Evolutionary conservation across 64 coral and sea anemone species (phyloP).

Genomic region (Astreopora myriophthalma): DNA sequence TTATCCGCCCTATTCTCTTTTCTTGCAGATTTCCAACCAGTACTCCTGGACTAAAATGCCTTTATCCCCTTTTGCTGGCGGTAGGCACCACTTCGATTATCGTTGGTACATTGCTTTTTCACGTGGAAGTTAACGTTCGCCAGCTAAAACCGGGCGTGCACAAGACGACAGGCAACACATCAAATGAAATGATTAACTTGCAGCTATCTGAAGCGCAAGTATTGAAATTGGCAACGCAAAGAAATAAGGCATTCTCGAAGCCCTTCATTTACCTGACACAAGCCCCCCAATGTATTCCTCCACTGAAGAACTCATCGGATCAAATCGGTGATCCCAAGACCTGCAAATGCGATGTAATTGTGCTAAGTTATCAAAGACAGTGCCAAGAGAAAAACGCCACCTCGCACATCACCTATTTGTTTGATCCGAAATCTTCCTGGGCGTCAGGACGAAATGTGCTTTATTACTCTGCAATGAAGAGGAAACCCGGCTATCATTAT

Average conservation of each 20-base stretch:
- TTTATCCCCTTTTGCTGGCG: neutral
- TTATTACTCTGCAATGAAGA: neutral
- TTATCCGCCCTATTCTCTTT: too few relatives aligned
- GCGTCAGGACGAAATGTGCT: slow-evolving; percentile 53
- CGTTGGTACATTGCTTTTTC: neutral
- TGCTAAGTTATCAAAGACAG: slow-evolving; percentile 33
- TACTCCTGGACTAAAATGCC: neutral
- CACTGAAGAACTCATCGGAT: neutral
- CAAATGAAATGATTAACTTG: neutral
- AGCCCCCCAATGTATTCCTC: slow-evolving; percentile 36
- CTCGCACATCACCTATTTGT: slow-evolving; percentile 52
- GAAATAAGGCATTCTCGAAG: neutral
- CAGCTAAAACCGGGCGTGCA: too few relatives aligned
- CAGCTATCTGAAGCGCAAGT: neutral
- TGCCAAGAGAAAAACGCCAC: neutral
- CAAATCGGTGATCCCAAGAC: slow-evolving; percentile 29
- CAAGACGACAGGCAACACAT: too few relatives aligned
- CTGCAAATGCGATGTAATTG: slow-evolving; percentile 62
- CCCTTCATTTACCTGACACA: slow-evolving; percentile 51
- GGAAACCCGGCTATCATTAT: slow-evolving; percentile 15
- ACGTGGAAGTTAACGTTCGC: neutral
- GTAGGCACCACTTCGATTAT: neutral
- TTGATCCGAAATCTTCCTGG: slow-evolving; percentile 41
- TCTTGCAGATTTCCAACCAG: neutral
- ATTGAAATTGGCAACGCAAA: neutral